Evolutionary conservation across 2,797 vertebrate species (phyloP).

Genomic region (Chiloscyllium punctatum): DNA sequence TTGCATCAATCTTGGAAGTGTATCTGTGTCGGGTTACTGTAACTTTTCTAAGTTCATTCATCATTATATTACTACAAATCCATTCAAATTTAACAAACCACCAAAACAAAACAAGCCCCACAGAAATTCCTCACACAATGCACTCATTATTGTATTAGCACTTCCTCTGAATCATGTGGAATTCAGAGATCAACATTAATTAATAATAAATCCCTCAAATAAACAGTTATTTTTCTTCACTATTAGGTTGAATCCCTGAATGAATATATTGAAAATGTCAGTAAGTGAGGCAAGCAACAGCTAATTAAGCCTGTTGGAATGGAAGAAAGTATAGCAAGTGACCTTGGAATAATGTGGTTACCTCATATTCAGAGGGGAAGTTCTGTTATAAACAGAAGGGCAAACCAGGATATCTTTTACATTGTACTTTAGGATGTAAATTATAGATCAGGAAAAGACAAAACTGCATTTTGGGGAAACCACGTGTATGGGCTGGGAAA

Average conservation of each 20-base stretch:
- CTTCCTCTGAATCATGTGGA: conserved; percentile 7
- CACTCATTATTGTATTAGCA: not conserved
- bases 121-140: conserved; percentile 4
- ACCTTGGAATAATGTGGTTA: not conserved
- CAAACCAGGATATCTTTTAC: not conserved
- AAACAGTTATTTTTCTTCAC: not conserved
- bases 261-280: not conserved
- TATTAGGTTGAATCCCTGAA: not conserved
- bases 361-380: not conserved
- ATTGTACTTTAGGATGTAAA: not conserved
- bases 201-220: conserved; percentile 18
- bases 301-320: not conserved
- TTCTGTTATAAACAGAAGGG: too few species aligned
- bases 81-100: conserved; percentile 4
- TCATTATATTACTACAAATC: conserved; percentile 20
- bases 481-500: not conserved
- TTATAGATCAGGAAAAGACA: not conserved
- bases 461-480: not conserved
- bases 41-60: conserved; percentile 24
- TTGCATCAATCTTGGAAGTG: conserved; percentile 9
- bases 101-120: not conserved
- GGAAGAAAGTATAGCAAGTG: not conserved
- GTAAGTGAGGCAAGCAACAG: too few species aligned
- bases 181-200: conserved; percentile 7
- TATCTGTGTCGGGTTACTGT: conserved; percentile 13